These are phyloP conservation scores for Sycobia sp. DNA, from an alignment of 1,140 invertebrate genomes.

Conservation along the genomic window DNA sequence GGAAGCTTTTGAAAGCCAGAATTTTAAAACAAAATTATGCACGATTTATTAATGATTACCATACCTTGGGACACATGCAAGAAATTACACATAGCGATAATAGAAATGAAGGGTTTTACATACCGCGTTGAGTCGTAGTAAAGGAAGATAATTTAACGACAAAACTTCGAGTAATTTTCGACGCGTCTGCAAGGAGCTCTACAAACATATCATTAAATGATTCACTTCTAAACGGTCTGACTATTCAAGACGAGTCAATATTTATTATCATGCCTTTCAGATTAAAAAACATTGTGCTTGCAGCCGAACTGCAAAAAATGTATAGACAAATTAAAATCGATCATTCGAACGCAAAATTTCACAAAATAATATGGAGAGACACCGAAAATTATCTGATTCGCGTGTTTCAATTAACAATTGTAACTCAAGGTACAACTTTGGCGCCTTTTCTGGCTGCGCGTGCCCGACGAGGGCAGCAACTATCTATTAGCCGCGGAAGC, in stretches of 20 bases:
- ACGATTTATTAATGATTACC: too few species aligned
- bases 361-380: conserved; percentile 4
- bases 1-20: too few species aligned
- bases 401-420: too few species aligned
- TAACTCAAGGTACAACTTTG: too few species aligned
- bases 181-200: conserved; percentile 43
- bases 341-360: neutral
- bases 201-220: conserved; percentile 44
- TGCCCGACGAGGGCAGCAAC: too few species aligned
- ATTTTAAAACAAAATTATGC: too few species aligned
- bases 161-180: conserved; percentile 39
- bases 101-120: neutral
- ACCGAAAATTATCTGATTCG: neutral
- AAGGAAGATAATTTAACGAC: too few species aligned
- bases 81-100: too few species aligned
- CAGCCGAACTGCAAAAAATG: conserved; percentile 16
- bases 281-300: conserved; percentile 5
- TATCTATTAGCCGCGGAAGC: too few species aligned
- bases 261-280: conserved; percentile 40
- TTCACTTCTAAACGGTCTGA: conserved; percentile 32
- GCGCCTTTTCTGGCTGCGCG: too few species aligned
- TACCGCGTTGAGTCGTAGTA: neutral
- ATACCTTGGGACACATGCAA: too few species aligned
- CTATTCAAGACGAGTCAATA: conserved; percentile 18
- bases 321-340: conserved; percentile 7